A percentile compares a stretch with the other conserved stretches of the same genome.
Evolutionary conservation across 2,113 vertebrate species (phyloP).

Genomic region (Tympanuchus pallidicinctus): DNA sequence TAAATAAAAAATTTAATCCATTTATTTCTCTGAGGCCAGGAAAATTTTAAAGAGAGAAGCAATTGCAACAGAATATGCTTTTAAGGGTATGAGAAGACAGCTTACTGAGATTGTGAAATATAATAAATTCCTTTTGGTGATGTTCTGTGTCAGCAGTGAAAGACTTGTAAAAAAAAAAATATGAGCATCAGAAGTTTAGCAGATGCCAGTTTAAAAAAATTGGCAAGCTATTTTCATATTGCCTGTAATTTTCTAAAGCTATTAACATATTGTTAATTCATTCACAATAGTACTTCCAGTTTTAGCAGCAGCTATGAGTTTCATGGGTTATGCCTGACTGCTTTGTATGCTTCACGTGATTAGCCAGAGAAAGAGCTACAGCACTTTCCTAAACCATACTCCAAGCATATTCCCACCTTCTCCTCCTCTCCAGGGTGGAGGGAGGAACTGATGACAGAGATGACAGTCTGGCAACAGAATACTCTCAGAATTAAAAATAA

Average conservation of each 20-base stretch:
- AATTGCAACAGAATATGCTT: not conserved
- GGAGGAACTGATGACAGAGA: not conserved
- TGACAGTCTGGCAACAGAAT: not conserved
- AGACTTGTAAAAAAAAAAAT: constrained; percentile 14
- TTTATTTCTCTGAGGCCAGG: constrained; percentile 11
- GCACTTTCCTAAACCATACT: not conserved
- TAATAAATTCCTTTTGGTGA: constrained; percentile 35
- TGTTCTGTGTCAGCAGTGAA: constrained; percentile 9
- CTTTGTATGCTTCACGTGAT: not conserved
- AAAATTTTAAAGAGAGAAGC: not conserved
- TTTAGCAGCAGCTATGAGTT: not conserved
- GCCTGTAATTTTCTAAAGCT: not conserved
- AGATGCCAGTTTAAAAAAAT: constrained; percentile 26
- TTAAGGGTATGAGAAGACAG: constrained; percentile 4
- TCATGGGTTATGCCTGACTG: not conserved
- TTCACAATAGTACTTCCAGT: not conserved
- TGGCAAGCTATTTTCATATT: constrained; percentile 15
- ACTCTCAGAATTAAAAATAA: not conserved
- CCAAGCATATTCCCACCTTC: not conserved
- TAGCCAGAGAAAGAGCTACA: not conserved
- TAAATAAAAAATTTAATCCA: constrained; percentile 3
- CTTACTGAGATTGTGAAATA: not conserved
- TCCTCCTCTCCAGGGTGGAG: not conserved
- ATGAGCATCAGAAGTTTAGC: not conserved
- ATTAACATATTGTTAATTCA: not conserved